Evolutionary conservation across 2,797 vertebrate species (phyloP).

Genomic region (Austrolebias charrua): DNA sequence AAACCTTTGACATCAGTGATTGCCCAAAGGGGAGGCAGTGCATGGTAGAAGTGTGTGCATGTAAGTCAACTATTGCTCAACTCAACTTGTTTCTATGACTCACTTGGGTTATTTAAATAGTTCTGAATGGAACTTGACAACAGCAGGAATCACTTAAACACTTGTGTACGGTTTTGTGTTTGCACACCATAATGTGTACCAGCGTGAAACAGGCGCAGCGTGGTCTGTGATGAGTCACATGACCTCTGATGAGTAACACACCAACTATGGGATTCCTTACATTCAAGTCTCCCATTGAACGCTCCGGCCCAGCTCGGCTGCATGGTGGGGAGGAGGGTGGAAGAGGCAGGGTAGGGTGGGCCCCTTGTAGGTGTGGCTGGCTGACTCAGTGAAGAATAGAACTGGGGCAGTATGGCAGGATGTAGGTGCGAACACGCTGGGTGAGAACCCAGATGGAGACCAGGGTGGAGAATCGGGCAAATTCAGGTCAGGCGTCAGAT

Average conservation of each 20-base stretch:
- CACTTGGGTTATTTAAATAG: constrained; percentile 62
- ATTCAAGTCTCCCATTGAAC: constrained; percentile 58
- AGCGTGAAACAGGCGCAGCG: constrained; percentile 65
- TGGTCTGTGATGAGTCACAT: constrained; percentile 76
- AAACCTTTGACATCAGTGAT: background rate
- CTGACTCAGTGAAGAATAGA: constrained; percentile 31
- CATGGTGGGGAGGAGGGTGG: constrained; percentile 16
- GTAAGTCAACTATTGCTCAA: constrained; percentile 50
- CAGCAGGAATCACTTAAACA: constrained; percentile 22
- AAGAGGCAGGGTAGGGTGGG: constrained; percentile 19
- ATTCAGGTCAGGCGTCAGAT: constrained; percentile 34
- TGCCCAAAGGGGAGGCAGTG: background rate
- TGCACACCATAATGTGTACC: constrained; percentile 35
- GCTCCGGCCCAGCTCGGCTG: constrained; percentile 41
- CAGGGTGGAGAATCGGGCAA: constrained; percentile 14
- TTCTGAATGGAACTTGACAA: constrained; percentile 60
- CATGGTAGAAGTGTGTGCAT: constrained; percentile 4
- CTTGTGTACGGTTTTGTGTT: constrained; percentile 24
- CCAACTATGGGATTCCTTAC: constrained; percentile 74
- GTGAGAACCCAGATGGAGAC: constrained; percentile 23
- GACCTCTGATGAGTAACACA: constrained; percentile 74
- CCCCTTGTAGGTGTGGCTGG: constrained; percentile 57
- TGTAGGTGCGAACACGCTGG: too few species aligned
- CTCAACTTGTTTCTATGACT: constrained; percentile 52
- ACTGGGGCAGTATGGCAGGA: constrained; percentile 45